Conservation (phyloP, 2,888 invertebrate genomes). For the Papilio elwesi region DNA sequence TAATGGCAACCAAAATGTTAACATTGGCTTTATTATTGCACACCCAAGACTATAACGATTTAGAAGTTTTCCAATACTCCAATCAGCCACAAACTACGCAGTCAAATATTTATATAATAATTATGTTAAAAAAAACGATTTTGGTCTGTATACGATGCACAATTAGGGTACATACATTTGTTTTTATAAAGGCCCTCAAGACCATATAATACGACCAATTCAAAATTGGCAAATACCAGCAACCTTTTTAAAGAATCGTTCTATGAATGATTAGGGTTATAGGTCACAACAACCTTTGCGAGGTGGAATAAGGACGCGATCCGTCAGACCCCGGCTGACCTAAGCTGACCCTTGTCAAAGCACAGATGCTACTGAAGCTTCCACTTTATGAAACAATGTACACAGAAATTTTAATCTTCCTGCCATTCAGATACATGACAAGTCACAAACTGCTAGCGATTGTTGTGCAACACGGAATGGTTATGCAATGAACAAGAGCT, state of each 20-base stretch:
- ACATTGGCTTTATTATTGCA: no score
- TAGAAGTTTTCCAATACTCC: no score
- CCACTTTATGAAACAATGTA: slow-evolving; percentile 72
- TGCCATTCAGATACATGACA: slow-evolving; percentile 34
- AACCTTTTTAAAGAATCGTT: slow-evolving; percentile 8
- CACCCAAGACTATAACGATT: no score
- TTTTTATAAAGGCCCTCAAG: no score
- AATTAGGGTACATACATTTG: no score
- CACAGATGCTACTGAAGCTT: slow-evolving; percentile 64
- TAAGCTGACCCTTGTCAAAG: slow-evolving; percentile 69
- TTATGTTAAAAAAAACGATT: no score
- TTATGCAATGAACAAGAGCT: not conserved
- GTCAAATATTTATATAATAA: no score
- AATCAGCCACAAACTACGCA: no score
- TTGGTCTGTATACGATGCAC: no score
- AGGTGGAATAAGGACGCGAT: slow-evolving; percentile 46
- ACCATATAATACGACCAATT: not conserved
- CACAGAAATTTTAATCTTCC: slow-evolving; percentile 72
- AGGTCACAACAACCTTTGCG: slow-evolving; percentile 32
- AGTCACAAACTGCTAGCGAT: slow-evolving; percentile 32
- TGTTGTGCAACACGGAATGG: slow-evolving; percentile 13
- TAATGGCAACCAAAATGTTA: no score
- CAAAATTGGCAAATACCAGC: not conserved
- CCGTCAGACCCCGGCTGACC: slow-evolving; percentile 61
- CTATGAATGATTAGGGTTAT: slow-evolving; percentile 19